phyloP scores from a whole-genome alignment of 2,797 vertebrate species.

The Spondyliosoma cantharus region DNA sequence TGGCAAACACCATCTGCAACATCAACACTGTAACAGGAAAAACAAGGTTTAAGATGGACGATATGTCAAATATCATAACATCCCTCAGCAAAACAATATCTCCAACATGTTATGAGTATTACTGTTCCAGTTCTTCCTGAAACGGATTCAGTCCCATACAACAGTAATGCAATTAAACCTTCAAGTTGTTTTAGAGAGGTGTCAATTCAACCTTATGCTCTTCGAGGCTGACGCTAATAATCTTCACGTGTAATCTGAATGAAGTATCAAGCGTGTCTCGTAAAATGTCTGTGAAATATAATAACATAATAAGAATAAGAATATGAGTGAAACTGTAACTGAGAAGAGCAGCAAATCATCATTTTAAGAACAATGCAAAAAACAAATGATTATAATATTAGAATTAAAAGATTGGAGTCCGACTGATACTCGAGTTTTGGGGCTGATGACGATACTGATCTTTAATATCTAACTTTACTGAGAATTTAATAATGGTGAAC shows the following conservation, averaged over 20 bases:
- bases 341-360: too few species aligned
- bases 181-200: neutral
- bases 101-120: neutral
- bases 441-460: too few species aligned
- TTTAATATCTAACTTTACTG: too few species aligned
- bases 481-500: too few species aligned
- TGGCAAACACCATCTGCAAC: constrained; percentile 73
- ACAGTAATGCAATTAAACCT: neutral
- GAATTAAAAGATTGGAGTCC: too few species aligned
- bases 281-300: neutral
- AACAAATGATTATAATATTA: too few species aligned
- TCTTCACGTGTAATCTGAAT: neutral
- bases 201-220: neutral
- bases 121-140: neutral
- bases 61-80: neutral
- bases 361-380: too few species aligned
- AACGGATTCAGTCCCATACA: neutral
- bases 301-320: neutral
- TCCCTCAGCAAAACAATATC: neutral
- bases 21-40: constrained; percentile 76
- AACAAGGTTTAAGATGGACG: neutral
- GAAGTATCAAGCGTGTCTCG: neutral
- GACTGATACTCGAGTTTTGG: too few species aligned
- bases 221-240: too few species aligned
- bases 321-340: too few species aligned